phyloP scores from a whole-genome alignment of 2,888 invertebrate species.

The Aphidius colemani region DNA sequence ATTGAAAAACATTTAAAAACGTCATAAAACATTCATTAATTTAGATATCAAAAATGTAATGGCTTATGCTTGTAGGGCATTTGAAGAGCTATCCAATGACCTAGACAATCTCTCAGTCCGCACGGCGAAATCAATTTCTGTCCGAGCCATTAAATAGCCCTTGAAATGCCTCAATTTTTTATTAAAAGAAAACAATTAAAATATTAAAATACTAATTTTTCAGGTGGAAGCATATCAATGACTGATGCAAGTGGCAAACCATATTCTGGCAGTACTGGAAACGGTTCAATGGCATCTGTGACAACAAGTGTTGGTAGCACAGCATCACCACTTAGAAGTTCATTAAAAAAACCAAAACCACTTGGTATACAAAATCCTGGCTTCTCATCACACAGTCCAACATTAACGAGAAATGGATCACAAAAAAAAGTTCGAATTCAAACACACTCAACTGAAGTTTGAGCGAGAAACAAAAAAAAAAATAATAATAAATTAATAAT shows the following conservation, averaged over 20 bases:
- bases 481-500: conserved; percentile 5
- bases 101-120: too few relatives aligned
- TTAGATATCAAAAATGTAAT: too few relatives aligned
- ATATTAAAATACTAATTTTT: conserved; percentile 35
- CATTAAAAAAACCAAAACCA: conserved; percentile 80
- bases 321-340: conserved; percentile 75
- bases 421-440: conserved; percentile 91
- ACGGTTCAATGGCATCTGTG: conserved; percentile 63
- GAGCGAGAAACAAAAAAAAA: conserved; percentile 35
- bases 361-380: conserved; percentile 87
- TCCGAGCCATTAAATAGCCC: too few relatives aligned
- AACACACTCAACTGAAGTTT: conserved; percentile 90
- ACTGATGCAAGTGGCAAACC: conserved; percentile 87
- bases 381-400: conserved; percentile 82
- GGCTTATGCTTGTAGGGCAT: too few relatives aligned
- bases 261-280: conserved; percentile 67
- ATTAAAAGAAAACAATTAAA: not conserved
- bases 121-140: too few relatives aligned
- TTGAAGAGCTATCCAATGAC: too few relatives aligned
- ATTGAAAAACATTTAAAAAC: too few relatives aligned
- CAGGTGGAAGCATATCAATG: conserved; percentile 74
- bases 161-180: too few relatives aligned
- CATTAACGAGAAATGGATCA: conserved; percentile 81
- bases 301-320: conserved; percentile 60
- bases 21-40: too few relatives aligned